phyloP scores from a whole-genome alignment of 2,888 invertebrate genomes.

The Platycheirus albimanus region DNA sequence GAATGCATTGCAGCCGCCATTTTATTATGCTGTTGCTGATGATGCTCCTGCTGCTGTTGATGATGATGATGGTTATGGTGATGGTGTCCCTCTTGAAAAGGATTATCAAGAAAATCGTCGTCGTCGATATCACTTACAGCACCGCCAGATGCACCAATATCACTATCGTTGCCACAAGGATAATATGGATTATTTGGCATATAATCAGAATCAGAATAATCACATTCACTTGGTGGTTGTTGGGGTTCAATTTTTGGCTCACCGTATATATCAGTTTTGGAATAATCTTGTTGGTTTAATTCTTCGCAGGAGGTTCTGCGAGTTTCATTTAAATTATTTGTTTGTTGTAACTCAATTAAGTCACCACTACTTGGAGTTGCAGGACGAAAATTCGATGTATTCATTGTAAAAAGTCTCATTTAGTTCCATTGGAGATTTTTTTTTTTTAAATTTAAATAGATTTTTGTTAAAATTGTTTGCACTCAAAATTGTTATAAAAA shows the following conservation, averaged over 20 bases:
- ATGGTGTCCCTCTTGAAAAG: constrained; percentile 25
- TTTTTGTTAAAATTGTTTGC: not conserved
- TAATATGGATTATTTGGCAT: constrained; percentile 60
- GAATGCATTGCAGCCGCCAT: constrained; percentile 62
- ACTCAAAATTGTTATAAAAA: not conserved
- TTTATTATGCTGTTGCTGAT: constrained; percentile 7
- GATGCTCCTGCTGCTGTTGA: not conserved
- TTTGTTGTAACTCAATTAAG: constrained; percentile 46
- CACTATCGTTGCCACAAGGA: constrained; percentile 56
- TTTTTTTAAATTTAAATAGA: not conserved
- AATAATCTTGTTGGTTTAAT: constrained; percentile 23
- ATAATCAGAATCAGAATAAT: constrained; percentile 63
- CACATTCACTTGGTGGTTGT: constrained; percentile 43
- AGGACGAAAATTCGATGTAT: constrained; percentile 66
- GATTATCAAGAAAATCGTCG: constrained; percentile 39
- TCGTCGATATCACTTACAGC: constrained; percentile 42
- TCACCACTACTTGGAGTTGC: constrained; percentile 52
- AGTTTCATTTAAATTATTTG: constrained; percentile 23
- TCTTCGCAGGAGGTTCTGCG: not conserved
- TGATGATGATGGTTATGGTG: not conserved
- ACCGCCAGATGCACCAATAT: constrained; percentile 51
- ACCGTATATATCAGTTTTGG: constrained; percentile 28
- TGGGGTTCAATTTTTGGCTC: constrained; percentile 32
- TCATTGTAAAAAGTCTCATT: constrained; percentile 55
- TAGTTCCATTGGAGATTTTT: constrained; percentile 65